Evolutionary conservation across 2,888 invertebrate species (phyloP).

Genomic region (Scaptomyza reducta): DNA sequence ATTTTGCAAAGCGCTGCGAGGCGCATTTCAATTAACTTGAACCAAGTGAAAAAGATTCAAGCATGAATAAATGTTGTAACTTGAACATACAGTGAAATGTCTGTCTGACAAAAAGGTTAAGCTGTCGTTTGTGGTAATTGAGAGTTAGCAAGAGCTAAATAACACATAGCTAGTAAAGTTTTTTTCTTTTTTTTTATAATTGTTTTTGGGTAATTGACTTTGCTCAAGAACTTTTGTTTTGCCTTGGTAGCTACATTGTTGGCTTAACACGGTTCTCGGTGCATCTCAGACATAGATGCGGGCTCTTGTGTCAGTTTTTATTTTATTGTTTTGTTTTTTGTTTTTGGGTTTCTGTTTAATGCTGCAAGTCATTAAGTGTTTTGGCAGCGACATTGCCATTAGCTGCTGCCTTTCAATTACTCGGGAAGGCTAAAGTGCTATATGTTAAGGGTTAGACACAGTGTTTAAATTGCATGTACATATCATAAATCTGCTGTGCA

Average conservation of each 20-base stretch:
- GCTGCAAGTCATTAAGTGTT: slow-evolving; percentile 53
- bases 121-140: slow-evolving; percentile 3
- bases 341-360: slow-evolving; percentile 13
- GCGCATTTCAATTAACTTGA: slow-evolving; percentile 65
- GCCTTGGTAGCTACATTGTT: slow-evolving; percentile 45
- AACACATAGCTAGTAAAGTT: slow-evolving; percentile 11
- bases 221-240: slow-evolving; percentile 53
- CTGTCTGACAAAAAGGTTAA: slow-evolving; percentile 19
- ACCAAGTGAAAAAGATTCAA: slow-evolving; percentile 2
- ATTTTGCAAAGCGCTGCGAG: slow-evolving; percentile 32
- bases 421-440: slow-evolving; percentile 37
- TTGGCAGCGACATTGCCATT: slow-evolving; percentile 47
- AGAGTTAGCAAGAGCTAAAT: slow-evolving; percentile 10
- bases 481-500: slow-evolving; percentile 12
- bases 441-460: slow-evolving; percentile 42
- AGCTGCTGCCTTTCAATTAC: slow-evolving; percentile 44
- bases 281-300: slow-evolving; percentile 31
- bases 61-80: slow-evolving; percentile 4
- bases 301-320: slow-evolving; percentile 1
- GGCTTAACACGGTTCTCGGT: slow-evolving; percentile 42
- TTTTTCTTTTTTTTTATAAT: slow-evolving; percentile 24
- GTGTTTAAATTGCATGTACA: slow-evolving; percentile 17
- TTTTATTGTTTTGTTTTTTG: not conserved
- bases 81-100: slow-evolving; percentile 19
- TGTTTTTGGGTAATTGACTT: slow-evolving; percentile 55